phyloP scores from a whole-genome alignment of 2,888 invertebrate genomes.

The Thecocarcelia acutangulata region DNA sequence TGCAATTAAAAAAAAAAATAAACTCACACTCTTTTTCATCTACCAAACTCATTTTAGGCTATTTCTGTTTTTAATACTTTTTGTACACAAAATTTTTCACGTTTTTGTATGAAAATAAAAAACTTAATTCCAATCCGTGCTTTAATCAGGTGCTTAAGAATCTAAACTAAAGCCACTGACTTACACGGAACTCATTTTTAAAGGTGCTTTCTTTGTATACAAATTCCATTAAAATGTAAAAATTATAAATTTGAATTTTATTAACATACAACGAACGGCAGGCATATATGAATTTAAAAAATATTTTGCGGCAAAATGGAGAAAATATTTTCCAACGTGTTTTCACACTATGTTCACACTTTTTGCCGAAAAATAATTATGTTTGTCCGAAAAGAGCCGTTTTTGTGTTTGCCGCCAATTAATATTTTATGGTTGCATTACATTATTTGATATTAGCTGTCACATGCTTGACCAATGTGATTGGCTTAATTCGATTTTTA shows the following conservation, averaged over 20 bases:
- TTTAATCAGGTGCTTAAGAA: conserved; percentile 6
- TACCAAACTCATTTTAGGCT: conserved; percentile 13
- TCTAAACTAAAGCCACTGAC: conserved; percentile 38
- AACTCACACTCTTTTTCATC: conserved; percentile 47
- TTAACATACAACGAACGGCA: not conserved
- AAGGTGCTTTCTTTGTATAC: conserved; percentile 8
- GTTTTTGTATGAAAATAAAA: too few relatives aligned
- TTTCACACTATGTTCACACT: too few relatives aligned
- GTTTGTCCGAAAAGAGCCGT: too few relatives aligned
- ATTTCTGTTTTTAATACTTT: conserved; percentile 13
- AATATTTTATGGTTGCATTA: too few relatives aligned
- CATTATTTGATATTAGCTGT: too few relatives aligned
- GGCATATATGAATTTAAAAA: not conserved
- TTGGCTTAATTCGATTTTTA: too few relatives aligned
- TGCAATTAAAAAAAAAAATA: not conserved
- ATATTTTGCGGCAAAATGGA: too few relatives aligned
- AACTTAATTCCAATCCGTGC: not conserved
- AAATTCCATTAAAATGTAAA: conserved; percentile 28
- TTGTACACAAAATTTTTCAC: not conserved
- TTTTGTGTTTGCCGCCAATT: too few relatives aligned
- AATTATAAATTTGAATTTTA: conserved; percentile 25
- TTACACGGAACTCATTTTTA: conserved; percentile 19
- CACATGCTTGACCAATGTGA: too few relatives aligned
- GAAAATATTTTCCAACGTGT: too few relatives aligned
- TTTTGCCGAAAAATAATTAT: too few relatives aligned